Evolutionary conservation across 64 coral and sea anemone genomes (phyloP).

Genomic region (Catalaphyllia jardinei): DNA sequence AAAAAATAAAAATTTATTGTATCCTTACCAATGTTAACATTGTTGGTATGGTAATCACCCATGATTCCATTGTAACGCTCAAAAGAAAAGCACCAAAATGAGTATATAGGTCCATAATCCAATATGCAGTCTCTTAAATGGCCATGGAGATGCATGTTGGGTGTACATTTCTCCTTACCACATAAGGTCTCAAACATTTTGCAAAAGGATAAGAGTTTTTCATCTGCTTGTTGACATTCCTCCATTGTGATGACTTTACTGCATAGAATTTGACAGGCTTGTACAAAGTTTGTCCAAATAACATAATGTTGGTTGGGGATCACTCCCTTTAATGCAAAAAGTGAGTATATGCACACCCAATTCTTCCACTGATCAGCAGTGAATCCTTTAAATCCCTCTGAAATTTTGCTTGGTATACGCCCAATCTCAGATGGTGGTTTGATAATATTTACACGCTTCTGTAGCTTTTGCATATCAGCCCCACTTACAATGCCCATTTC

Average conservation of each 20-base stretch:
- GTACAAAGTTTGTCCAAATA: conserved; percentile 23
- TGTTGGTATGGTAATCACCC: not conserved
- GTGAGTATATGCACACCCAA: conserved; percentile 54
- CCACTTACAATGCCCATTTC: not conserved
- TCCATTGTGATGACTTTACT: too few species aligned
- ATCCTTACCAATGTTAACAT: not conserved
- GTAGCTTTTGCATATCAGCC: not conserved
- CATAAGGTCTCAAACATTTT: not conserved
- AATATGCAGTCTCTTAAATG: not conserved
- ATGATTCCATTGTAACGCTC: conserved; percentile 2
- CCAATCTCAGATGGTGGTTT: too few species aligned
- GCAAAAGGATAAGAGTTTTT: not conserved
- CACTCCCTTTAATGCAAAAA: conserved; percentile 67
- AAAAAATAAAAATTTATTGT: too few species aligned
- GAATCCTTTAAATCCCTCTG: too few species aligned
- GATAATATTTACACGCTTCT: not conserved
- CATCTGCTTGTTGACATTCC: not conserved
- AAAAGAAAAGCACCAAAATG: conserved; percentile 18
- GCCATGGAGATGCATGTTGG: conserved; percentile 24
- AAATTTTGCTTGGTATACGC: too few species aligned
- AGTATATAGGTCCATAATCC: not conserved
- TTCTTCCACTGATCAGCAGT: conserved; percentile 70
- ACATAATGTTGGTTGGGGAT: conserved; percentile 40
- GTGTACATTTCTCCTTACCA: not conserved
- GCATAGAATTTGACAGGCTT: too few species aligned